Percentiles rank a stretch among this genome's conserved stretches.
phyloP scores from a whole-genome alignment of 92 coral and sea anemone species.

The Umimayanthus chanpuru region DNA sequence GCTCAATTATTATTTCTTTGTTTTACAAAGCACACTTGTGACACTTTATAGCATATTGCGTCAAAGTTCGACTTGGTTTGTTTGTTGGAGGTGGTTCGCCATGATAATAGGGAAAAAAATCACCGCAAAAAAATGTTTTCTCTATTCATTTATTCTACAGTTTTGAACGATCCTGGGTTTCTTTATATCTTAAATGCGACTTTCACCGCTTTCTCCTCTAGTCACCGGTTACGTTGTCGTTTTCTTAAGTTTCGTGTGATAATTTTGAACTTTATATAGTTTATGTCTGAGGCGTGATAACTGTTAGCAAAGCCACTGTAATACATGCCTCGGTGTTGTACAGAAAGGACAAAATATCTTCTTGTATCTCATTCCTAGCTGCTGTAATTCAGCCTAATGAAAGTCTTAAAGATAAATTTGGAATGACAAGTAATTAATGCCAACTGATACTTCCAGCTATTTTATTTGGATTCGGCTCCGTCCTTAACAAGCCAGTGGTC shows the following conservation, averaged over 20 bases:
- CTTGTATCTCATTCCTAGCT: background rate
- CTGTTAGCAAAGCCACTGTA: constrained; percentile 5
- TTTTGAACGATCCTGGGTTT: background rate
- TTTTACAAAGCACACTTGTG: constrained; percentile 24
- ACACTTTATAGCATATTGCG: constrained; percentile 30
- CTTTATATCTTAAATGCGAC: background rate
- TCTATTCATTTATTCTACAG: background rate
- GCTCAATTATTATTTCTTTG: constrained; percentile 9
- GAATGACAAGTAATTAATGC: constrained; percentile 8
- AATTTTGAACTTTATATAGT: background rate
- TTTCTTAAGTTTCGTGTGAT: background rate
- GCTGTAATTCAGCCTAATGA: constrained; percentile 10
- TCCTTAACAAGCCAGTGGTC: constrained; percentile 1
- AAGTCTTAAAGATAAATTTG: constrained; percentile 7
- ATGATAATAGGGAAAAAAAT: background rate
- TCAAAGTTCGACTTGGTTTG: constrained; percentile 22
- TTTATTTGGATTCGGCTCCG: constrained; percentile 1
- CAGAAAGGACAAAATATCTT: background rate
- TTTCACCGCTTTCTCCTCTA: background rate
- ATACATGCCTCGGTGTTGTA: constrained; percentile 6
- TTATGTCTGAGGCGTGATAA: background rate
- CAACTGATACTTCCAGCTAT: constrained; percentile 20
- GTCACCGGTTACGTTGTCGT: background rate
- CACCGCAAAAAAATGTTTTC: background rate
- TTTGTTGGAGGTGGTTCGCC: background rate